These are phyloP conservation scores for Gymnogyps californianus DNA, from an alignment of 2,113 vertebrate species.

Conservation along the genomic window DNA sequence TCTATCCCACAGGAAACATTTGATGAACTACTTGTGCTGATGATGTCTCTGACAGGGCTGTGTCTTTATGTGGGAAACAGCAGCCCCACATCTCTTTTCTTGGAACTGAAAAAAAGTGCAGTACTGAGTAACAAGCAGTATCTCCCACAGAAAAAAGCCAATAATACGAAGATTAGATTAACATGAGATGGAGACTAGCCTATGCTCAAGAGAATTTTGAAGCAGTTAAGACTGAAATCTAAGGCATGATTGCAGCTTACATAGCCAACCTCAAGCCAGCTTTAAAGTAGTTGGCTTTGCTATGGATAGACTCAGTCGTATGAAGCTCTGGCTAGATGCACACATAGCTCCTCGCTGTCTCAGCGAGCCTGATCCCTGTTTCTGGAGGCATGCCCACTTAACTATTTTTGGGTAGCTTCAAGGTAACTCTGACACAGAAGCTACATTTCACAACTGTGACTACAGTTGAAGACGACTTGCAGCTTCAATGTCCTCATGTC, in stretches of 20 bases:
- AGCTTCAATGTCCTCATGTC: neutral
- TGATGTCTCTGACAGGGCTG: neutral
- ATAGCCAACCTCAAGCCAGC: neutral
- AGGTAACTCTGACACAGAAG: neutral
- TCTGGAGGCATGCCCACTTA: neutral
- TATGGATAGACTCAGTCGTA: neutral
- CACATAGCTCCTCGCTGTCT: rapidly evolving
- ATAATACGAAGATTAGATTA: neutral
- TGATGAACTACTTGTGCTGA: neutral
- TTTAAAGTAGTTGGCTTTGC: neutral
- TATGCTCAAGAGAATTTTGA: neutral
- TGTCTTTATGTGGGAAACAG: neutral
- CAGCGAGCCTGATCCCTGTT: neutral
- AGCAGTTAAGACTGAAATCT: neutral
- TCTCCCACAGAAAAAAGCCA: neutral
- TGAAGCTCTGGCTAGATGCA: neutral
- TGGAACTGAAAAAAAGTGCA: neutral
- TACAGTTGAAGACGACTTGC: neutral
- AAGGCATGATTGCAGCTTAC: neutral
- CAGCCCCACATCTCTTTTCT: neutral
- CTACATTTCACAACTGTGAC: neutral
- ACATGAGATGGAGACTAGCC: neutral
- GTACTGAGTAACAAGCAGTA: neutral
- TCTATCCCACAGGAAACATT: neutral
- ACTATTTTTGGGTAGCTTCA: neutral